Percentiles rank a stretch among this genome's conserved stretches.
Conservation (phyloP, 2,888 invertebrate species). For the Steinernema hermaphroditum region DNA sequence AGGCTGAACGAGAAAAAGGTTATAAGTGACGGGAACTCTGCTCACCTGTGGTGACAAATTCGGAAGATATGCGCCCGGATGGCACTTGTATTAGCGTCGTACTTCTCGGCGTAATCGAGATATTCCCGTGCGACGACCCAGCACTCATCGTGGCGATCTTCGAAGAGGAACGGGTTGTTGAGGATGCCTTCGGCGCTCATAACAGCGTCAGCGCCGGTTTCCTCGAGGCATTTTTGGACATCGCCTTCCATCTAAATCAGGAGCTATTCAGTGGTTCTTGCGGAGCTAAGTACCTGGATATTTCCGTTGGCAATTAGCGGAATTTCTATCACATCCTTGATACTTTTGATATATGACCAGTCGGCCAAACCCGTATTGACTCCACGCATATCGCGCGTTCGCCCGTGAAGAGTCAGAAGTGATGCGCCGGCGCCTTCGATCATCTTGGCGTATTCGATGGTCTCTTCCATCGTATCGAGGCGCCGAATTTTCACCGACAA, state of each 20-base stretch:
- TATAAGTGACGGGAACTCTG: neutral
- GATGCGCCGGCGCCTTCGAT: conserved; percentile 85
- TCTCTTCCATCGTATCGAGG: conserved; percentile 79
- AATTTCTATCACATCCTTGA: conserved; percentile 83
- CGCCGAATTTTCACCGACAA: conserved; percentile 95
- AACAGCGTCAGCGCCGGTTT: conserved; percentile 78
- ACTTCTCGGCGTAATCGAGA: conserved; percentile 78
- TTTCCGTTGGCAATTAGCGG: conserved; percentile 98
- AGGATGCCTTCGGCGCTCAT: conserved; percentile 83
- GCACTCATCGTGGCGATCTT: conserved; percentile 73
- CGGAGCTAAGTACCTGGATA: conserved; percentile 82
- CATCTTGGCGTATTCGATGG: conserved; percentile 89
- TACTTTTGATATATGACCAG: conserved; percentile 88
- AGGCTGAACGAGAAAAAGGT: conserved; percentile 48
- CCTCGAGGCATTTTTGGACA: conserved; percentile 79
- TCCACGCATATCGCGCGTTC: conserved; percentile 77
- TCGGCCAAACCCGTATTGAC: conserved; percentile 88
- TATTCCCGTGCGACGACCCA: conserved; percentile 81
- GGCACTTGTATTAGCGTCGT: conserved; percentile 86
- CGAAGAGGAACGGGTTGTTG: conserved; percentile 92
- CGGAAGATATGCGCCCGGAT: conserved; percentile 94
- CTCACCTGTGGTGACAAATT: conserved; percentile 84
- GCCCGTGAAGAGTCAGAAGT: conserved; percentile 87
- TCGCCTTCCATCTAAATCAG: conserved; percentile 81
- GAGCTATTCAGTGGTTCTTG: too few relatives aligned